Evolutionary conservation across 2,113 vertebrate genomes (phyloP).

Genomic region (Brachypodius melanocephalos): DNA sequence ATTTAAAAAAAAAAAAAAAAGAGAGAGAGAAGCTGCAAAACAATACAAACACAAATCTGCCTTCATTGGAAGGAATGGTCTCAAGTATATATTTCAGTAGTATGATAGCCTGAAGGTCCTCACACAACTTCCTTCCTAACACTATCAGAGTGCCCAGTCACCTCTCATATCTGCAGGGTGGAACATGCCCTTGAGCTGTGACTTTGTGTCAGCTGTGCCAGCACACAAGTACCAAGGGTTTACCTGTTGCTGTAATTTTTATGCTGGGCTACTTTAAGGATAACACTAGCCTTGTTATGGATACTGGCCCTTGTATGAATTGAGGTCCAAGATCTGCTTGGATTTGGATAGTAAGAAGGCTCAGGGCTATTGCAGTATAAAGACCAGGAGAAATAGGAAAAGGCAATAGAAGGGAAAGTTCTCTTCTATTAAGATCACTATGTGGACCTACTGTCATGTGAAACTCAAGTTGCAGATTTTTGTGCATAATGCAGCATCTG

Average conservation of each 20-base stretch:
- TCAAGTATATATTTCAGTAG: background rate
- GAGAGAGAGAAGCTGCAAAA: background rate
- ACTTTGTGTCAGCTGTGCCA: background rate
- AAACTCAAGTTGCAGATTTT: constrained; percentile 27
- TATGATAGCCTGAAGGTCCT: background rate
- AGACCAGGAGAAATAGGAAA: background rate
- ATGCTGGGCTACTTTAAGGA: background rate
- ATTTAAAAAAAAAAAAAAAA: background rate
- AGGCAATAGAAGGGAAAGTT: background rate
- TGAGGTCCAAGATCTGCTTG: background rate
- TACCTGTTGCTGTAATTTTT: background rate
- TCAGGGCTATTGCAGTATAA: background rate
- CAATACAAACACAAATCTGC: background rate
- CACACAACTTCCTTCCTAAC: background rate
- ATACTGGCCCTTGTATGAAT: background rate
- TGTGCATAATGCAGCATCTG: constrained; percentile 6
- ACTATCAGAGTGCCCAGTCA: background rate
- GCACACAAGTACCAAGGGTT: background rate
- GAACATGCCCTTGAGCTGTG: background rate
- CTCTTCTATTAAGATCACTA: background rate
- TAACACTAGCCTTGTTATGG: background rate
- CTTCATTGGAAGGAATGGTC: background rate
- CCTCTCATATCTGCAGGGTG: background rate
- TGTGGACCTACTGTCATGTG: background rate
- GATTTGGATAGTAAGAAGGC: background rate